Evolutionary conservation across 2,888 invertebrate species (phyloP).

Genomic region (Orchesella flavescens): DNA sequence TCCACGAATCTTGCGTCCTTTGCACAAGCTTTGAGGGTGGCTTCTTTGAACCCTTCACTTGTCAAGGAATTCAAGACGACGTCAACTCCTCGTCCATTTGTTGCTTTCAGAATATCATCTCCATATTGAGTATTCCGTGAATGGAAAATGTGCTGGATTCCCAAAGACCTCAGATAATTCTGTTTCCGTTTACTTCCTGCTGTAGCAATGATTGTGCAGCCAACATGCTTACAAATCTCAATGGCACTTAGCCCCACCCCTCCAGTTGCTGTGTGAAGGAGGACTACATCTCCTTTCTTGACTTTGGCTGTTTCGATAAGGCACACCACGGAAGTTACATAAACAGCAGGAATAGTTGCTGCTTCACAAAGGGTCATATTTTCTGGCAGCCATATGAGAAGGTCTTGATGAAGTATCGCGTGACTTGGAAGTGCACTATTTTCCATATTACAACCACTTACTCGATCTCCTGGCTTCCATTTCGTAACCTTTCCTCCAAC

Average conservation of each 20-base stretch:
- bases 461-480: conserved; percentile 31
- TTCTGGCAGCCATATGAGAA: conserved; percentile 19
- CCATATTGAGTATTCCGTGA: conserved; percentile 52
- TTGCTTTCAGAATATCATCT: conserved; percentile 17
- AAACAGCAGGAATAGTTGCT: conserved; percentile 53
- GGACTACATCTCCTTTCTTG: conserved; percentile 26
- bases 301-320: conserved; percentile 48
- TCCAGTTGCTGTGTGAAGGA: conserved; percentile 58
- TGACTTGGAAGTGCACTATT: conserved; percentile 32
- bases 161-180: conserved; percentile 37
- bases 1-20: conserved; percentile 26
- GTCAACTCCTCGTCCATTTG: conserved; percentile 49
- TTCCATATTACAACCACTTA: conserved; percentile 30
- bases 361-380: conserved; percentile 46
- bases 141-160: conserved; percentile 51
- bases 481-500: conserved; percentile 23
- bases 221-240: conserved; percentile 36
- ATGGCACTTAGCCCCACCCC: conserved; percentile 59
- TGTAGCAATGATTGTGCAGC: conserved; percentile 45
- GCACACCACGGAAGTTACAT: conserved; percentile 45
- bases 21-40: neutral
- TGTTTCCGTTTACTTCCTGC: conserved; percentile 56
- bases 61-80: conserved; percentile 59
- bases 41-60: conserved; percentile 45
- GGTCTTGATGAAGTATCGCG: conserved; percentile 3